These are phyloP conservation scores for Casuarius casuarius DNA, from an alignment of 2,113 vertebrate genomes.

Conservation along the genomic window DNA sequence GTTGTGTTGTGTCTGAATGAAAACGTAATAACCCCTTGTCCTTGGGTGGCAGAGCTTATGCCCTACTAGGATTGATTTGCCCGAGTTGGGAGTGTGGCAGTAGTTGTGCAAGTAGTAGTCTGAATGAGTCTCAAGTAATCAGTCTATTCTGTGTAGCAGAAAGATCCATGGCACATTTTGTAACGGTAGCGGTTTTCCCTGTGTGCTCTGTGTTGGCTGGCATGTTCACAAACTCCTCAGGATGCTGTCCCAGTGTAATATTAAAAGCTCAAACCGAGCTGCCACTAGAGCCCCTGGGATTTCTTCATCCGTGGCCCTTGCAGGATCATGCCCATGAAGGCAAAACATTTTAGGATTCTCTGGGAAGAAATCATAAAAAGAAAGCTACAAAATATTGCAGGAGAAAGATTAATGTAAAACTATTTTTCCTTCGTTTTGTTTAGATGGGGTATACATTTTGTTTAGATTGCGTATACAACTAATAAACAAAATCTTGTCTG, in stretches of 20 bases:
- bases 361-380: neutral
- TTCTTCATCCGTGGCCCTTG: neutral
- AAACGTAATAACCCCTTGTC: fast-evolving
- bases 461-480: neutral
- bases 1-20: neutral
- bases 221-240: neutral
- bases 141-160: neutral
- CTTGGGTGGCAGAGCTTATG: neutral
- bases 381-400: neutral
- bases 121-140: neutral
- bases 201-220: neutral
- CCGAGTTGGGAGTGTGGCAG: fast-evolving
- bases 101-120: no score
- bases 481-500: neutral
- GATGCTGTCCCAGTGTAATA: neutral
- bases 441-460: neutral
- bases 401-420: neutral
- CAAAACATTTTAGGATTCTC: neutral
- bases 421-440: neutral
- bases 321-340: neutral
- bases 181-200: neutral
- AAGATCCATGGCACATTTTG: neutral
- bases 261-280: conserved; percentile 1
- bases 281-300: neutral
- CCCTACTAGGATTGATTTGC: fast-evolving